phyloP scores from a whole-genome alignment of 2,888 invertebrate species.

The Nasonia oneida region DNA sequence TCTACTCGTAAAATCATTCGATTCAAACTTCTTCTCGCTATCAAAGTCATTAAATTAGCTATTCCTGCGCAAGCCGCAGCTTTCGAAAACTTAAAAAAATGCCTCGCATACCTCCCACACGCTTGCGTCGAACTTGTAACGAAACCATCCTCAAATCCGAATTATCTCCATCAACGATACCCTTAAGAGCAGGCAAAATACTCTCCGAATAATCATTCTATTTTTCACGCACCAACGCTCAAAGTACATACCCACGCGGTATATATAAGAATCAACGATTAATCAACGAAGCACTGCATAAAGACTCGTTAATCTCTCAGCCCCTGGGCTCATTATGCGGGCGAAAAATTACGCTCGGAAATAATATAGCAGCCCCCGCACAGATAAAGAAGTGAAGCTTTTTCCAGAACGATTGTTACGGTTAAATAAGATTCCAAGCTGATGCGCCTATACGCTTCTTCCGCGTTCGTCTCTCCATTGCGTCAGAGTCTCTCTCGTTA shows the following conservation, averaged over 20 bases:
- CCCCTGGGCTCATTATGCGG: neutral
- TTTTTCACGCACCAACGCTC: neutral
- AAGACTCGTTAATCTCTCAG: neutral
- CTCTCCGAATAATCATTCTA: neutral
- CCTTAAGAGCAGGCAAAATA: too few species aligned
- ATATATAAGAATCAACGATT: neutral
- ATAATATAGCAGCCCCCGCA: neutral
- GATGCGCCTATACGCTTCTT: neutral
- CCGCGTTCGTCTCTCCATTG: neutral
- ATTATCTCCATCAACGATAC: too few species aligned
- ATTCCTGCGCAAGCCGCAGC: too few species aligned
- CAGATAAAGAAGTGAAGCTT: neutral
- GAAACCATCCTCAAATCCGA: too few species aligned
- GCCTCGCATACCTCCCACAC: too few species aligned
- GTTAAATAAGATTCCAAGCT: neutral
- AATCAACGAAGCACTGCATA: neutral
- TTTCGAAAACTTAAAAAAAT: too few species aligned
- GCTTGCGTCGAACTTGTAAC: too few species aligned
- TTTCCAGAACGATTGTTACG: neutral
- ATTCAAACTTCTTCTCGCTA: neutral
- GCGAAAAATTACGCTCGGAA: neutral
- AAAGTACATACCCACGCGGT: neutral
- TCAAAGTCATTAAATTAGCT: too few species aligned
- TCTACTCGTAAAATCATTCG: too few species aligned
- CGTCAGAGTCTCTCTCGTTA: neutral